These are phyloP conservation scores for Fregata magnificens DNA, from an alignment of 2,113 vertebrate genomes.

Conservation along the genomic window DNA sequence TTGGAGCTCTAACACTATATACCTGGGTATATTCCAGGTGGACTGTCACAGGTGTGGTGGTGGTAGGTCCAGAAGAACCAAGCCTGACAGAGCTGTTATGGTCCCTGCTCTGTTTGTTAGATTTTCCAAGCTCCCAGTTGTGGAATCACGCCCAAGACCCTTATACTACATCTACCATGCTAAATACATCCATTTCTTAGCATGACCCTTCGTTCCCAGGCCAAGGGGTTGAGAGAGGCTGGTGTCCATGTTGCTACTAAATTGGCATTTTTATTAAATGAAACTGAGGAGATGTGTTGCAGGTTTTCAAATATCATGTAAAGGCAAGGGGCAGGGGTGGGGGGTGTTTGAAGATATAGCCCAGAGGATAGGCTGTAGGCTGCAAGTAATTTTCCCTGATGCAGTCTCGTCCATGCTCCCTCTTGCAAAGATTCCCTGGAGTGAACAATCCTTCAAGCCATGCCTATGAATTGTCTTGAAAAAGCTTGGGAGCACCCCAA, in stretches of 20 bases:
- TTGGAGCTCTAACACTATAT: background rate
- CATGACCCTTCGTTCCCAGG: background rate
- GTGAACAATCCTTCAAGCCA: background rate
- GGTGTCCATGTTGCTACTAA: background rate
- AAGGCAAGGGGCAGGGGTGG: background rate
- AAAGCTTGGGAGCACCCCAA: background rate
- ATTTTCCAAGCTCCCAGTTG: background rate
- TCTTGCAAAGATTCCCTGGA: background rate
- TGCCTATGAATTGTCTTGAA: background rate
- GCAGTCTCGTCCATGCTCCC: background rate
- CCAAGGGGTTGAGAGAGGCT: background rate
- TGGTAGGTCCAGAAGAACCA: background rate
- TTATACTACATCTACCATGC: background rate
- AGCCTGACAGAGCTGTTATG: background rate
- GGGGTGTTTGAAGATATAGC: background rate
- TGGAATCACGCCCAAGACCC: background rate
- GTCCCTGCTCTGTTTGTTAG: background rate
- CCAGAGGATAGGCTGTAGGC: background rate
- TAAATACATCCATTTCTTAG: background rate
- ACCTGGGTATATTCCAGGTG: background rate
- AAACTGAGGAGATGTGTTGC: background rate
- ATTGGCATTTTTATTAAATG: background rate
- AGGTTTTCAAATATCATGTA: background rate
- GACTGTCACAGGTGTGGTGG: background rate
- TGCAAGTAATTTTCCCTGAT: background rate